Base-by-base conservation (phyloP, 2,888 invertebrate species). In the Cantharis flavilabris region DNA sequence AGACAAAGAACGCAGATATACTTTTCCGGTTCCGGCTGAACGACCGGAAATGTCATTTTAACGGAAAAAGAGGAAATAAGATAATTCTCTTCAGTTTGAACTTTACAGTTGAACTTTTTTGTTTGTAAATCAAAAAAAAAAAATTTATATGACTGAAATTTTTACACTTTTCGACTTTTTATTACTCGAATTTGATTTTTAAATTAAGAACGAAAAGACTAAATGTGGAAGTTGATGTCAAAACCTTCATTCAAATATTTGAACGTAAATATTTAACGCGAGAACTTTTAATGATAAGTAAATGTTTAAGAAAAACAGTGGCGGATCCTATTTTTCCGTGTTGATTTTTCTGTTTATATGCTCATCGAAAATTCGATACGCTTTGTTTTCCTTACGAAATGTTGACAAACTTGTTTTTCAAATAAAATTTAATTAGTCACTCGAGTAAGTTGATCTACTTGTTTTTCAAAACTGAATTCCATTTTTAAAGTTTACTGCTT, bases 21-120 rank as follows among this genome's bases (percentile, higher is more conserved):
- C 83, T 83, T 83, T 85, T 85, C 85, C 85, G 83, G 82, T 85
- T 85, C 85, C 85, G 85, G 84, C 83, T 84, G 85, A 84, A 83
- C 84, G 83, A 80, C 85, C 85, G 86, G 86, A 86, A 85, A 86
- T 85, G 85, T 86, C 86, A 85, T 86, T 86, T 85, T 82, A 82
- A 82, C 82, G 83, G 84, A 84, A 85, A 82, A 81, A 80, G 82
- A 84, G 86, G 86, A 86, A 86, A 86, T 86, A 84, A 85, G 86
- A 86, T 85, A 85, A 86, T 85, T 85, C 84, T 78, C 83, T 84
- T 84, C 83, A 79, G 81, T 80, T 80, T 81, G 82, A 84, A 83
- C 82, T 82, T 83, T 76, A 71, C 73, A 74, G 70, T 76, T 70
- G 26, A 64, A 69, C 69, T 74, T 72, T 62, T 14, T 62, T 73